A percentile compares a stretch with the other conserved stretches of the same genome.
phyloP scores from a whole-genome alignment of 2,888 invertebrate genomes.

The Cantharis rufa region DNA sequence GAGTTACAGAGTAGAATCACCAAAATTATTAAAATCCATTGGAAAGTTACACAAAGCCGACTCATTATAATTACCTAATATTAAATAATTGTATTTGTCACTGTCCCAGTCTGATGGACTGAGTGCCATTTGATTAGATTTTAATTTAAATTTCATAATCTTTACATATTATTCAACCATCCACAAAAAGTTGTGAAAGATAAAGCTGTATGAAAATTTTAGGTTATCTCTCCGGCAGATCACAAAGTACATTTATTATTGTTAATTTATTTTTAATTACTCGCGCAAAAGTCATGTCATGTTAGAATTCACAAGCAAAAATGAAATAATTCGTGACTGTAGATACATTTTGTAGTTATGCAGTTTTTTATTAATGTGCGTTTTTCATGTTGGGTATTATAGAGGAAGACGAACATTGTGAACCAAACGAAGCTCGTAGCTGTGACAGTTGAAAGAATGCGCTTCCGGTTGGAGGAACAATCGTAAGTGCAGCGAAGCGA shows the following conservation, averaged over 20 bases:
- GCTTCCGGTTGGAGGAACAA: conserved; percentile 51
- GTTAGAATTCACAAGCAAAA: background rate
- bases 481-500: conserved; percentile 48
- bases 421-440: conserved; percentile 34
- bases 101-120: too few relatives aligned
- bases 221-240: background rate
- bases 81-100: too few relatives aligned
- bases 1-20: too few relatives aligned
- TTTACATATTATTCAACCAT: background rate
- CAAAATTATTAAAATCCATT: too few relatives aligned
- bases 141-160: background rate
- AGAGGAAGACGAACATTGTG: conserved; percentile 10
- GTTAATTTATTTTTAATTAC: background rate
- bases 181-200: background rate
- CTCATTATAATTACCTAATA: too few relatives aligned
- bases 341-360: background rate
- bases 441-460: conserved; percentile 51
- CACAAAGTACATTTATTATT: background rate
- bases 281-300: background rate
- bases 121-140: too few relatives aligned
- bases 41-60: too few relatives aligned
- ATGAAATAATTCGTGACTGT: background rate
- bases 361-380: conserved; percentile 9
- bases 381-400: conserved; percentile 7
- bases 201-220: background rate